phyloP scores from a whole-genome alignment of 2,113 vertebrate species.

The Pomatorhinus ruficollis region DNA sequence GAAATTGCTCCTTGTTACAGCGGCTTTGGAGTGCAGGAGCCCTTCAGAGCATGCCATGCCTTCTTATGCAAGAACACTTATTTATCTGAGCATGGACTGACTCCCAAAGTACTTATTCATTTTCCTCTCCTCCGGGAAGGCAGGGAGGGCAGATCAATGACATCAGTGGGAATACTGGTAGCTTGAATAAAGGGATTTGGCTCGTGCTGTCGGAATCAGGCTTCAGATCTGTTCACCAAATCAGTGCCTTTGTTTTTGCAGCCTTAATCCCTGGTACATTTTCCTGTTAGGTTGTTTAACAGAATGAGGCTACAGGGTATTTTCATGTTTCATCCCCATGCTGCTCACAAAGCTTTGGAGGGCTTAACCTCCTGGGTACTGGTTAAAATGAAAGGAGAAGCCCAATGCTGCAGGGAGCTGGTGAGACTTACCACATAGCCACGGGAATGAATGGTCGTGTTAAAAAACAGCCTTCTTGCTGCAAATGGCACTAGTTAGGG shows the following conservation, averaged over 20 bases:
- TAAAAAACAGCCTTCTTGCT: not conserved
- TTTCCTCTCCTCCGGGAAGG: not conserved
- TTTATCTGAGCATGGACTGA: constrained; percentile 41
- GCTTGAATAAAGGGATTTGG: constrained; percentile 60
- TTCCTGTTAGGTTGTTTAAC: constrained; percentile 7
- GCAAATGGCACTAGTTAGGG: not conserved
- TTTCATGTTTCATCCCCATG: not conserved
- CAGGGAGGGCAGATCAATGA: constrained; percentile 24
- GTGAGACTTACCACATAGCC: not conserved
- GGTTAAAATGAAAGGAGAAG: not conserved
- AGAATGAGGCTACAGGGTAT: constrained; percentile 15
- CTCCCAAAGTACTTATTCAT: constrained; percentile 44
- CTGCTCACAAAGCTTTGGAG: not conserved
- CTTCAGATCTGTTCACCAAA: constrained; percentile 45
- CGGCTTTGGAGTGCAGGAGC: not conserved
- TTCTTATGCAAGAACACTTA: constrained; percentile 22
- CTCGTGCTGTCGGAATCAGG: constrained; percentile 27
- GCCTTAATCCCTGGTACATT: constrained; percentile 43
- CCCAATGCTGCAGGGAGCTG: not conserved
- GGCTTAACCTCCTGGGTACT: not conserved
- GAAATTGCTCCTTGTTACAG: constrained; percentile 41
- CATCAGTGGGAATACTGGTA: constrained; percentile 51
- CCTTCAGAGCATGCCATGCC: constrained; percentile 21
- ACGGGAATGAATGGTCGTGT: not conserved
- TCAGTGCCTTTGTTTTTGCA: constrained; percentile 36